Evolutionary conservation across 1,140 invertebrate species (phyloP), one percentile per base, ranked within the genome.

Genomic region (Lepidurus arcticus): DNA sequence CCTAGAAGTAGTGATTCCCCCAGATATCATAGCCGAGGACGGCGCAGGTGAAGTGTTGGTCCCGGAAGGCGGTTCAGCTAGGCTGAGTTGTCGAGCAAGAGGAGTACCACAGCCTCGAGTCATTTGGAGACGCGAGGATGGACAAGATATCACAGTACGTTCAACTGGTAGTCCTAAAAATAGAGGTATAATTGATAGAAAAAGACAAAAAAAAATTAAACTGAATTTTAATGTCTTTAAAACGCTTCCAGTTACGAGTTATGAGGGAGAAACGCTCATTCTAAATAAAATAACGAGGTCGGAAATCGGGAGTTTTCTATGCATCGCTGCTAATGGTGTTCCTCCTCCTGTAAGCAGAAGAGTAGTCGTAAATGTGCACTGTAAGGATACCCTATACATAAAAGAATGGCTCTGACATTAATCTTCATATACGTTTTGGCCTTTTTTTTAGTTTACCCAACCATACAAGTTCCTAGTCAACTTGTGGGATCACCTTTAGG

Each of bases 401-500:
- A 76, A 21, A 74, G 24, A 4, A 7, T 21, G 53, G 45, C 65
- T 44, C 77, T 73, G 5, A 44, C 1, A 65, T n/a, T 7, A 65
- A 65, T 11, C 13, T 65, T 65, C 13, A 13, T 11, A 21, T 21
- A 34, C 16, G 26, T 34, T 44, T 77, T 77, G 45, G 16, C 7
- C 74, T 80, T 42, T 80, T 78, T 82, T 24, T 80, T 87, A 96
- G 94, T 96, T 89, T 89, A 92, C 84, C 94, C 94, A 13, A 90
- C 93, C 80, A 94, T 95, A 83, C 91, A 93, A 86, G 93, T 95
- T 76, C 93, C 93, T 45, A 95, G 94, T 88, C 93, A 95, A 87
- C 87, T 95, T 83, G 91, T 95, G 44, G 92, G 93, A 10, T 93
- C 93, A 73, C 93, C 93, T n/a, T 85, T 94, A 76, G 91, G 92